Percentiles rank a stretch among this genome's conserved stretches.
Conservation (phyloP, 2,113 vertebrate species). For the Lathamus discolor region DNA sequence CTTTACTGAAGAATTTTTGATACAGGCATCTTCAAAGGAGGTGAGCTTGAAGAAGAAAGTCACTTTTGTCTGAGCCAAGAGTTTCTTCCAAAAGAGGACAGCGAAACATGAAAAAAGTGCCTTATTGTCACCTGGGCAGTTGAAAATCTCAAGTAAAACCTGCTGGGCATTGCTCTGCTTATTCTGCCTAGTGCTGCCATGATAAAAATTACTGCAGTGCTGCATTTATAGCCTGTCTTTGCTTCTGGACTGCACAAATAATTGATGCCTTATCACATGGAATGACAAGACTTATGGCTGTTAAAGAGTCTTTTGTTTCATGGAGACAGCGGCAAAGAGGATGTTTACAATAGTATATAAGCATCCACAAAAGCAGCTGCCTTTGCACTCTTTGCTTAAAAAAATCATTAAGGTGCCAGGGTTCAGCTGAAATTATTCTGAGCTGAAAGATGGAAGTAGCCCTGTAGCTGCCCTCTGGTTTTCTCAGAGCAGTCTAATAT, state of each 20-base stretch:
- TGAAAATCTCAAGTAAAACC: background rate
- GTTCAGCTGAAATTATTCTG: background rate
- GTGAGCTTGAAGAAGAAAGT: background rate
- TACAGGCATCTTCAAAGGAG: background rate
- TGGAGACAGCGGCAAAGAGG: background rate
- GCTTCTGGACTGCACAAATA: background rate
- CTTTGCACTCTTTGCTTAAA: background rate
- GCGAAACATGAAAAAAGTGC: background rate
- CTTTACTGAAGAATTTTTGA: background rate
- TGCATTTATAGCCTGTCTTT: background rate
- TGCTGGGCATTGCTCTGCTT: background rate
- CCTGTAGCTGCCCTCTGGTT: background rate
- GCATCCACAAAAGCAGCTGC: background rate
- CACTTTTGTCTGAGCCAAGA: background rate
- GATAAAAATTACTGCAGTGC: background rate
- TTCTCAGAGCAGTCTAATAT: background rate
- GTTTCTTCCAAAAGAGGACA: background rate
- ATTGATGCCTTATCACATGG: background rate
- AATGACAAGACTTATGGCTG: background rate
- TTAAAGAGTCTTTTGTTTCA: background rate
- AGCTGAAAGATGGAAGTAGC: background rate
- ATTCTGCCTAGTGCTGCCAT: background rate
- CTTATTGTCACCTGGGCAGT: background rate
- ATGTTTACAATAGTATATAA: background rate
- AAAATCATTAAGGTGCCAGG: background rate